Evolutionary conservation across 2,113 vertebrate genomes (phyloP).

Genomic region (Sinocyclocheilus anshuiensis): DNA sequence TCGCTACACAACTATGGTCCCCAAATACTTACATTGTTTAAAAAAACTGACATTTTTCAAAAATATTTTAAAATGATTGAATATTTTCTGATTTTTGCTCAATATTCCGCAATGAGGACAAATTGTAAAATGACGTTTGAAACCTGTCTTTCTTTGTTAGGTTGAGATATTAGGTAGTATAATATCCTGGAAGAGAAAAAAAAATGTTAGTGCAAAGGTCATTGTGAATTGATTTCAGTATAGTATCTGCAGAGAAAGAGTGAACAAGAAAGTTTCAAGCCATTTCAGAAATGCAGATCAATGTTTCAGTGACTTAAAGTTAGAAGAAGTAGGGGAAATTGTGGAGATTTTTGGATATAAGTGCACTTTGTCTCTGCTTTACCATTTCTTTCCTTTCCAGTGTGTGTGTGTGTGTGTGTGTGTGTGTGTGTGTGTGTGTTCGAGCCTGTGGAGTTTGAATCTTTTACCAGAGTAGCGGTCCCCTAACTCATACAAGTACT

Average conservation of each 20-base stretch:
- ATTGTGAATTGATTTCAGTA: background rate
- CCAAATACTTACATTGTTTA: background rate
- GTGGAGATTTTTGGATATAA: too few relatives aligned
- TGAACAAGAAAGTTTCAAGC: background rate
- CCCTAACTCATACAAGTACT: background rate
- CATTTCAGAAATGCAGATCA: background rate
- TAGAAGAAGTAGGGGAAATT: background rate
- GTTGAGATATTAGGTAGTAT: too few relatives aligned
- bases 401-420: background rate
- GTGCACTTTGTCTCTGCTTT: background rate
- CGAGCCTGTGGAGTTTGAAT: background rate
- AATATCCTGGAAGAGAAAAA: background rate
- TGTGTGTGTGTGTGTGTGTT: background rate
- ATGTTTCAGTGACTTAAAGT: background rate
- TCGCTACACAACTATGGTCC: too few relatives aligned
- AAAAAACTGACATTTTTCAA: too few relatives aligned
- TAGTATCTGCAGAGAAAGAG: background rate
- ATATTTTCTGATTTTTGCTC: background rate
- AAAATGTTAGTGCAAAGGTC: conserved; percentile 27
- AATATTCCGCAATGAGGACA: too few relatives aligned
- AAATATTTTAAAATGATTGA: too few relatives aligned
- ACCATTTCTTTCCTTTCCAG: too few relatives aligned
- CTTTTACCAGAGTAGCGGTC: background rate
- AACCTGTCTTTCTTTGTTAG: too few relatives aligned
- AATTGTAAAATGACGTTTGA: background rate